Conservation (phyloP, 2,888 invertebrate genomes). For the Tetramorium bicarinatum region DNA sequence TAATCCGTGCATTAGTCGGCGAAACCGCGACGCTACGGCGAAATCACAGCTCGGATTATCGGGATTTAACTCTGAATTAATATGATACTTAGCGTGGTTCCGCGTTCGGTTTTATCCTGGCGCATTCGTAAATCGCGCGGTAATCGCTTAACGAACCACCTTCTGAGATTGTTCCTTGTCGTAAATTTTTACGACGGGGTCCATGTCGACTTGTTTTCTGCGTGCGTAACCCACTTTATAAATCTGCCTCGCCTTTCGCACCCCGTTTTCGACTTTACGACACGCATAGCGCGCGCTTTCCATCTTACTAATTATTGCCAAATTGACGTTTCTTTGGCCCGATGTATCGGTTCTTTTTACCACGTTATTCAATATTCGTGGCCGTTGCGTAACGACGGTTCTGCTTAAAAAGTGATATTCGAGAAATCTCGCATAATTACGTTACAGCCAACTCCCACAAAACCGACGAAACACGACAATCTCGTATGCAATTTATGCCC, state of each 20-base stretch:
- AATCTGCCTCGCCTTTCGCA: constrained; percentile 45
- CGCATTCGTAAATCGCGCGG: constrained; percentile 45
- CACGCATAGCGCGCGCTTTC: constrained; percentile 36
- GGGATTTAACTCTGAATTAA: constrained; percentile 46
- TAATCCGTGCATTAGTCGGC: constrained; percentile 52
- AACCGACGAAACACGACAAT: constrained; percentile 18
- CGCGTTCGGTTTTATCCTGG: constrained; percentile 25
- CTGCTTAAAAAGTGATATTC: background rate
- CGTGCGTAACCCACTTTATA: constrained; percentile 45
- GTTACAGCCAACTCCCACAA: background rate
- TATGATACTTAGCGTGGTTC: constrained; percentile 38
- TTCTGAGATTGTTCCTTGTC: constrained; percentile 32
- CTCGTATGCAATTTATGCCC: constrained; percentile 25
- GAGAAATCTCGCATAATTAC: background rate
- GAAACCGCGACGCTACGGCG: constrained; percentile 17
- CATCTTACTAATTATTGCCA: constrained; percentile 42
- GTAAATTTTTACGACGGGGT: constrained; percentile 37
- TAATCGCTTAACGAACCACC: constrained; percentile 47
- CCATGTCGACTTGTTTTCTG: constrained; percentile 33
- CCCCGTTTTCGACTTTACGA: constrained; percentile 31
- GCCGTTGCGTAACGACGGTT: background rate
- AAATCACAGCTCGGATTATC: constrained; percentile 36
- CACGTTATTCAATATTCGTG: background rate
- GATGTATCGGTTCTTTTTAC: background rate
- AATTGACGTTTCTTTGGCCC: background rate